phyloP scores from a whole-genome alignment of 1,140 invertebrate genomes.

The Drosophila insularis region DNA sequence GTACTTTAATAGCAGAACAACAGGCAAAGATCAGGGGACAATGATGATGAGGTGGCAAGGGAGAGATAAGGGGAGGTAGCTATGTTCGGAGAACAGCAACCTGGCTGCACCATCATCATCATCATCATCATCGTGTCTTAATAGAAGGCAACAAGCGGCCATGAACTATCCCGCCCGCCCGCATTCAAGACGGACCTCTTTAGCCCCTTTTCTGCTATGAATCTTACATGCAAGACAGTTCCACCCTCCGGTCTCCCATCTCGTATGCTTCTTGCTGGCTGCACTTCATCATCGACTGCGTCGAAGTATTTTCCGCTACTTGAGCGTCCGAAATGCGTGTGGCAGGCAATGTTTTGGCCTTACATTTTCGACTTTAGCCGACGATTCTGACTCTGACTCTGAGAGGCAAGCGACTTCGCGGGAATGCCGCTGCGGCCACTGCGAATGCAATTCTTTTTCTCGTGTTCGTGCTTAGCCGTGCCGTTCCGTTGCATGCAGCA shows the following conservation, averaged over 20 bases:
- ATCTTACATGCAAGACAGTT: neutral
- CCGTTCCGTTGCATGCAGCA: slow-evolving; percentile 37
- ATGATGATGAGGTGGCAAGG: neutral
- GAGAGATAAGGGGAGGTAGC: slow-evolving; percentile 12
- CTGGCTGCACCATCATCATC: slow-evolving; percentile 44
- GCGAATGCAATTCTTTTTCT: slow-evolving; percentile 5
- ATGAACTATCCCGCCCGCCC: slow-evolving; percentile 50
- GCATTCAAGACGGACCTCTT: slow-evolving; percentile 46
- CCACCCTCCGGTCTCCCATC: neutral
- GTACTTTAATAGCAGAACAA: slow-evolving; percentile 71
- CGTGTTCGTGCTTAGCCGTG: slow-evolving; percentile 49
- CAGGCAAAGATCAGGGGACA: slow-evolving; percentile 16
- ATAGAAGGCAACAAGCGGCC: slow-evolving; percentile 52
- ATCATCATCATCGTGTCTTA: slow-evolving; percentile 48
- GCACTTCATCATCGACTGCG: neutral
- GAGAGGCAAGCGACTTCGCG: neutral
- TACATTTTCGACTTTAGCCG: slow-evolving; percentile 23
- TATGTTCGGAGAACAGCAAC: slow-evolving; percentile 31
- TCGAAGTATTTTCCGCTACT: slow-evolving; percentile 54
- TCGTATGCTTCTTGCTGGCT: neutral
- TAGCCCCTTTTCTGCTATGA: neutral
- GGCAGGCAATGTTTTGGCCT: slow-evolving; percentile 37
- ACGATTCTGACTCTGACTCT: neutral
- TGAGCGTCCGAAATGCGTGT: slow-evolving; percentile 66
- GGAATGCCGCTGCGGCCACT: neutral